Conservation (phyloP, 2,113 vertebrate genomes). For the Amphiprion percula region DNA sequence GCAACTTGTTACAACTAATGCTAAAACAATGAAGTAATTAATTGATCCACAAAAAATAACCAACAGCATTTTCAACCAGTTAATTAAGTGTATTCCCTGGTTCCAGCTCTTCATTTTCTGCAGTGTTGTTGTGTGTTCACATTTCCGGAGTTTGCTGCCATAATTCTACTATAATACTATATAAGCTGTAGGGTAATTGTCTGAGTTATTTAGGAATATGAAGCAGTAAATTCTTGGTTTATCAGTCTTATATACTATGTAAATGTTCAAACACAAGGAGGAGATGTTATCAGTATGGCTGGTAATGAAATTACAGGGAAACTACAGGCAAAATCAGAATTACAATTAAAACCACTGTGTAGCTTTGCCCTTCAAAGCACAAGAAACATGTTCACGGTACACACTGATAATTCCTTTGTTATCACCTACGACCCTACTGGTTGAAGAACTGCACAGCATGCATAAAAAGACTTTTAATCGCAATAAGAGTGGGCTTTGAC, state of each 20-base stretch:
- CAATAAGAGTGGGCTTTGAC: constrained; percentile 65
- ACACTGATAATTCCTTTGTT: constrained; percentile 1
- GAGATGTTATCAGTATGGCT: neutral
- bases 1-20: neutral
- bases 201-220: neutral
- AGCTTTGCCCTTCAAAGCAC: neutral
- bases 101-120: neutral
- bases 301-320: neutral
- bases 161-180: neutral
- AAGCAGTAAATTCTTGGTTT: neutral
- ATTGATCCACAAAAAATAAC: neutral
- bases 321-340: constrained; percentile 2
- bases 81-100: neutral
- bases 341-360: constrained; percentile 5
- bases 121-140: neutral
- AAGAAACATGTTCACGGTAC: neutral
- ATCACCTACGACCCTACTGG: neutral
- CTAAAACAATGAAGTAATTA: neutral
- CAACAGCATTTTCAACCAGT: neutral
- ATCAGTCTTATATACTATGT: neutral
- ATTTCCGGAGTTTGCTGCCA: neutral
- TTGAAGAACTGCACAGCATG: constrained; percentile 11
- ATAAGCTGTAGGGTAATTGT: neutral
- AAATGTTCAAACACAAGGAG: neutral
- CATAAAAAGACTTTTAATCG: constrained; percentile 66